Conservation (phyloP, 2,888 invertebrate genomes). For the Pollenia labialis region DNA sequence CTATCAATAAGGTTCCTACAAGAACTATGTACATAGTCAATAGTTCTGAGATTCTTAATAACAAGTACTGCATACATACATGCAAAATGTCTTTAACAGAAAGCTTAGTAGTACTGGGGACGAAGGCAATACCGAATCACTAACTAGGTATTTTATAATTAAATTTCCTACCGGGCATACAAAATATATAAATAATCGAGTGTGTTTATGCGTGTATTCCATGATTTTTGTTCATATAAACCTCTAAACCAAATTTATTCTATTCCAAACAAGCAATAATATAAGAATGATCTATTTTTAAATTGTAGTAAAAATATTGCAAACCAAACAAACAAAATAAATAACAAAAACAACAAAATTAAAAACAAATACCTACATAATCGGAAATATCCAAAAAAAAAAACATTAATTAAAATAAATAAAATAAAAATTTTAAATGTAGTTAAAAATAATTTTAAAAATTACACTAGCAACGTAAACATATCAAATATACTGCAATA, state of each 20-base stretch:
- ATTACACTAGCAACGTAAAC: conserved; percentile 51
- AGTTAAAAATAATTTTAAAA: conserved; percentile 25
- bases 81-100: too few species aligned
- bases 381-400: conserved; percentile 22
- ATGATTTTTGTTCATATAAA: conserved; percentile 11
- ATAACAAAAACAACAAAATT: background rate
- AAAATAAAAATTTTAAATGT: conserved; percentile 9
- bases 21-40: too few species aligned
- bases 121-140: too few species aligned
- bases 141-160: too few species aligned
- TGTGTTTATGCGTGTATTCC: background rate
- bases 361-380: conserved; percentile 19
- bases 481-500: conserved; percentile 53
- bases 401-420: background rate
- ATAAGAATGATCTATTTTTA: conserved; percentile 27
- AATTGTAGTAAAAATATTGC: conserved; percentile 17
- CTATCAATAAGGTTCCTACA: too few species aligned
- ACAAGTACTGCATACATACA: too few species aligned
- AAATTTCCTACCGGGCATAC: too few species aligned
- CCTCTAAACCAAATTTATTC: conserved; percentile 1
- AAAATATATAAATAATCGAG: background rate
- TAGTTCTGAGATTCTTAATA: too few species aligned
- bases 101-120: too few species aligned
- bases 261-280: conserved; percentile 18
- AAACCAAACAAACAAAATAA: background rate